Conservation (phyloP, 2,113 vertebrate species). For the Patagioenas fasciata region DNA sequence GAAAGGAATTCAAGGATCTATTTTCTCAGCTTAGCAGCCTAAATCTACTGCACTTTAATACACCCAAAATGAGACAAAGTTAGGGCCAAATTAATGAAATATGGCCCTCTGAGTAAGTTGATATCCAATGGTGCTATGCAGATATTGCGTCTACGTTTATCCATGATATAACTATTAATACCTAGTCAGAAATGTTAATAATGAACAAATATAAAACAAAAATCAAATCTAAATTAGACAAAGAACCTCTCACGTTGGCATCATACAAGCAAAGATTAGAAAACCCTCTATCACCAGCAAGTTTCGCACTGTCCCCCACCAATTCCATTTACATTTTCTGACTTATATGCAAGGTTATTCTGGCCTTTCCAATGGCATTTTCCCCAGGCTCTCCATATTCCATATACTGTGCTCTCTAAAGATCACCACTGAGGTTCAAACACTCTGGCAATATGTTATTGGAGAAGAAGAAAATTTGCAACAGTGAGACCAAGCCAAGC, state of each 20-base stretch:
- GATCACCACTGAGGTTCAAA: background rate
- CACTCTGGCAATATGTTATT: background rate
- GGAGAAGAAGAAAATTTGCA: background rate
- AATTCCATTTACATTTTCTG: background rate
- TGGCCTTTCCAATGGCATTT: background rate
- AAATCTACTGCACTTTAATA: background rate
- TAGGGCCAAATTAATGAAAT: background rate
- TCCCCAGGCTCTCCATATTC: background rate
- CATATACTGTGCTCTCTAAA: background rate
- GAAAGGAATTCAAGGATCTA: background rate
- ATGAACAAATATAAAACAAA: background rate
- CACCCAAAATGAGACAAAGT: background rate
- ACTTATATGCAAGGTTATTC: background rate
- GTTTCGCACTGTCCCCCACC: background rate
- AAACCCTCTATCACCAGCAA: background rate
- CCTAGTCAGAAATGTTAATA: background rate
- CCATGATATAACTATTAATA: background rate
- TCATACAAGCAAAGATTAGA: background rate
- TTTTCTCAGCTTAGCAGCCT: background rate
- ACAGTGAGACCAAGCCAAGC: background rate
- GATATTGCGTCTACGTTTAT: background rate
- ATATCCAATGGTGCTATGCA: background rate
- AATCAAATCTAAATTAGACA: background rate
- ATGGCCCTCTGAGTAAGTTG: background rate
- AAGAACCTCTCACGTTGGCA: rapidly evolving